Conservation (phyloP, 2,113 vertebrate species). For the Siphamia tubifer region DNA sequence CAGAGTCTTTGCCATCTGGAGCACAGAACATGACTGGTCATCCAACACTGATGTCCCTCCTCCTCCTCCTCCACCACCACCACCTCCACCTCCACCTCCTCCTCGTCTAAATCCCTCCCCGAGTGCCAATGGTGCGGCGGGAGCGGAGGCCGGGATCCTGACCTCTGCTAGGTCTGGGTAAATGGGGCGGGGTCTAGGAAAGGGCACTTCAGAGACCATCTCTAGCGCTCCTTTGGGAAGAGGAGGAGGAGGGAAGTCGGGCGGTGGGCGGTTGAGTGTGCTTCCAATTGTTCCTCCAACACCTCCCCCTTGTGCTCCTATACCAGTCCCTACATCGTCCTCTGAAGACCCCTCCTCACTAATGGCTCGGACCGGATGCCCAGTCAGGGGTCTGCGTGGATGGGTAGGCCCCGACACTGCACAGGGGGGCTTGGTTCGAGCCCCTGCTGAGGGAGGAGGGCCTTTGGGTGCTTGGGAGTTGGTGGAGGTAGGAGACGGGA, state of each 20-base stretch:
- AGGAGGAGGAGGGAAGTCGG: conserved; percentile 87
- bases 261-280: conserved; percentile 84
- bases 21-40: conserved; percentile 94
- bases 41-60: conserved; percentile 73
- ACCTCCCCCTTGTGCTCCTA: conserved; percentile 61
- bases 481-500: conserved; percentile 67
- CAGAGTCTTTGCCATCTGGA: conserved; percentile 95
- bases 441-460: conserved; percentile 31
- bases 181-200: conserved; percentile 69
- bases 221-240: conserved; percentile 85
- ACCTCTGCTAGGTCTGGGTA: conserved; percentile 78
- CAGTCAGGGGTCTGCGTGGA: conserved; percentile 60
- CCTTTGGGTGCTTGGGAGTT: conserved; percentile 67
- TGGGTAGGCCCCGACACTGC: conserved; percentile 34
- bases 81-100: not conserved
- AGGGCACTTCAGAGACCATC: conserved; percentile 61
- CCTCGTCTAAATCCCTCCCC: conserved; percentile 72
- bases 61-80: conserved; percentile 52
- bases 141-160: conserved; percentile 58
- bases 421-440: conserved; percentile 79
- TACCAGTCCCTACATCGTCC: conserved; percentile 76
- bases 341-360: conserved; percentile 87
- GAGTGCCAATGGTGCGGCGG: conserved; percentile 15
- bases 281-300: conserved; percentile 66
- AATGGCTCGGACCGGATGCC: conserved; percentile 62